These are phyloP conservation scores for Erebia ligea DNA, from an alignment of 2,888 invertebrate genomes.

Conservation along the genomic window DNA sequence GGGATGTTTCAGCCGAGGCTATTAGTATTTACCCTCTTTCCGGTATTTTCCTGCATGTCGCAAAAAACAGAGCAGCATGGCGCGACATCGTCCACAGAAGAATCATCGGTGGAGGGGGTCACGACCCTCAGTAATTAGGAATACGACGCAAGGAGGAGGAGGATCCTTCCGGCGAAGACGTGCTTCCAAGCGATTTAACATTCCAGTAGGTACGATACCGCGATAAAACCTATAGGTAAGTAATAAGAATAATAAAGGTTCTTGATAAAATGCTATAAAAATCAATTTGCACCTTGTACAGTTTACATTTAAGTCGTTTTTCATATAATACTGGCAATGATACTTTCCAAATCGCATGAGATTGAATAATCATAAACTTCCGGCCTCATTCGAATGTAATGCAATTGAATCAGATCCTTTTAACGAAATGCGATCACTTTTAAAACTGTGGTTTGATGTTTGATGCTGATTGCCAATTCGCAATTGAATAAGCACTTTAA, in stretches of 20 bases:
- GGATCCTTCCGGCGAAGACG: no score
- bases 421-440: conserved; percentile 11
- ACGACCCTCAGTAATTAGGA: no score
- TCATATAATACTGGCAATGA: neutral
- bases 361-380: conserved; percentile 15
- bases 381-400: conserved; percentile 19
- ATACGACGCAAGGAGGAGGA: no score
- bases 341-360: conserved; percentile 2
- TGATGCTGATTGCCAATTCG: conserved; percentile 4
- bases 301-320: neutral
- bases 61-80: no score
- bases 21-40: no score
- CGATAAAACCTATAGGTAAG: neutral
- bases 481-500: neutral
- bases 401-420: conserved; percentile 18
- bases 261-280: neutral
- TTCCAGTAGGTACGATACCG: no score
- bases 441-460: neutral
- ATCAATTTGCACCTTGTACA: neutral
- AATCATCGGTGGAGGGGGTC: no score
- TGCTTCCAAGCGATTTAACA: no score
- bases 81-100: no score
- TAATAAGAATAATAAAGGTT: neutral
- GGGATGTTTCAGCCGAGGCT: no score
- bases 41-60: no score